Evolutionary conservation across 2,888 invertebrate genomes (phyloP).

Genomic region (Dendrolimus houi): DNA sequence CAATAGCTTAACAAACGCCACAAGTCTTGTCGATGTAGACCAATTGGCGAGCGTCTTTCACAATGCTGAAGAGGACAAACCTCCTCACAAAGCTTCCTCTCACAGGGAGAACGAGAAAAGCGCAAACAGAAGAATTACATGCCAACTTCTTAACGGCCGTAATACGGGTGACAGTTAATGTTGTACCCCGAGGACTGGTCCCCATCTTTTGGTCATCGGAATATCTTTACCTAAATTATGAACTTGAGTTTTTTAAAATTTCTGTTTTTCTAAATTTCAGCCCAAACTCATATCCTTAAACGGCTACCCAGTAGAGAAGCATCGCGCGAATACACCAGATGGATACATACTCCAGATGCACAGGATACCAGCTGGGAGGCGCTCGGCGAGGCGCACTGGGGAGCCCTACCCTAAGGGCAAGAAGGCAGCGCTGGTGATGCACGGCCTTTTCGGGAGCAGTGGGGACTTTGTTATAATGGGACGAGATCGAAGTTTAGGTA

Average conservation of each 20-base stretch:
- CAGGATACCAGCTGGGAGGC: slow-evolving; percentile 71
- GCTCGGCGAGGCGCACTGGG: slow-evolving; percentile 35
- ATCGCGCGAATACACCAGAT: slow-evolving; percentile 71
- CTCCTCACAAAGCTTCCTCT: too few species aligned
- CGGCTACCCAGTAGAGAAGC: slow-evolving; percentile 70
- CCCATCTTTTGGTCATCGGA: too few species aligned
- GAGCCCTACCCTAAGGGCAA: slow-evolving; percentile 39
- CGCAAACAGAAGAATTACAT: background rate
- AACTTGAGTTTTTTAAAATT: background rate
- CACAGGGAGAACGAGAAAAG: background rate
- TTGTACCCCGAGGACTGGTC: too few species aligned
- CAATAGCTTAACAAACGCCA: too few species aligned
- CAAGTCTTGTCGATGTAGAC: too few species aligned
- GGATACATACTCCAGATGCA: slow-evolving; percentile 79
- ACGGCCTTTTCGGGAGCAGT: slow-evolving; percentile 80
- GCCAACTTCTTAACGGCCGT: background rate
- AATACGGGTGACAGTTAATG: background rate
- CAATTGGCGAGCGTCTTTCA: too few species aligned
- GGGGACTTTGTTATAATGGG: slow-evolving; percentile 83
- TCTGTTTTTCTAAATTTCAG: slow-evolving; percentile 33
- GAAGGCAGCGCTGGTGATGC: slow-evolving; percentile 66
- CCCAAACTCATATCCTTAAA: slow-evolving; percentile 56
- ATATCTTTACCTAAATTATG: too few species aligned
- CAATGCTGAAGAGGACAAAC: too few species aligned
- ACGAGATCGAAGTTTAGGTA: slow-evolving; percentile 79